Base-by-base conservation (phyloP, 2,113 vertebrate genomes). In the Origma solitaria region DNA sequence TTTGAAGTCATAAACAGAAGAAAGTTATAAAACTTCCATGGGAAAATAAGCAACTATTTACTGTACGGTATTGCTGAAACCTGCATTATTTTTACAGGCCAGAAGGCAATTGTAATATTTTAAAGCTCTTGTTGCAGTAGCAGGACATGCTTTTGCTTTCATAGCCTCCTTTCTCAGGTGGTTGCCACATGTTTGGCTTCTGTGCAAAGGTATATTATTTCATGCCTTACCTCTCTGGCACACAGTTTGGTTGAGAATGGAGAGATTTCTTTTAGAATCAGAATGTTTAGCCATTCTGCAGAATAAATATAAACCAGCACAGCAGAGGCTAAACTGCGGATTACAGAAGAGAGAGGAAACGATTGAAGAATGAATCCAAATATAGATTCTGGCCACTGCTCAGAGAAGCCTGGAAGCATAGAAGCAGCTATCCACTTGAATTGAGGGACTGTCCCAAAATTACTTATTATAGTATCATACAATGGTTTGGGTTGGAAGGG, bases 181-280 rank as follows among this genome's bases (percentile, higher is more conserved):
- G 94, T 91, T 91, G 50, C 97, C 97, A 98, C 82, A 98, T 98
- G 97, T 97, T 97, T 98, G 96, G 95, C 97, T 97, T 96, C 73
- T 49, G 90, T 95, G 96, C 56, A 91, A 82, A 96, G 75, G 50
- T 92, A 47, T 94, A 92, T 92, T 96, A 81, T 93, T 96, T 92
- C 79, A 96, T 93, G 30, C 86, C 82, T 97, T 97, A 97, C 87
- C 84, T 96, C 54, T 96, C 64, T 96, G 87, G 82, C 71, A 91
- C 82, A 84, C 22, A 54, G 57, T 80, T 95, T 53, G 28, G 73
- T 91, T 93, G 83, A 93, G 86, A 88, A 94, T 60, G 69, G 51
- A 66, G 45, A 95, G 80, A 37, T 90, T 96, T 96, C 60, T 95
- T 86, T 94, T 45, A 92, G 65, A 88, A 94, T 56, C 86, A 91